Evolutionary conservation across 2,797 vertebrate species (phyloP).

Genomic region (Spinus pinus): DNA sequence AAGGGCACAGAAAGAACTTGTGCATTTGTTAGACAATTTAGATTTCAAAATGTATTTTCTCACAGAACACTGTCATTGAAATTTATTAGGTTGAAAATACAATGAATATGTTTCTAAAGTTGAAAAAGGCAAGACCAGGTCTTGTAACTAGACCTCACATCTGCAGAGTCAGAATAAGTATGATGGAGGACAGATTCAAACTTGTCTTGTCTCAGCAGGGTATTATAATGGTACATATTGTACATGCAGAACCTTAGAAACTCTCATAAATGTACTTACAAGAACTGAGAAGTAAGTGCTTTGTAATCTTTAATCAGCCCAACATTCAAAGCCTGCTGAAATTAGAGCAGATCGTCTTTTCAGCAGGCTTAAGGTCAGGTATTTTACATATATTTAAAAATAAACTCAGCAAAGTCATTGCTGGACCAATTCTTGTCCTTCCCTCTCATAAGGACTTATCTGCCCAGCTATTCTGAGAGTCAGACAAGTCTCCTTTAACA

Average conservation of each 20-base stretch:
- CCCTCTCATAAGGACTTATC: background rate
- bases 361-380: background rate
- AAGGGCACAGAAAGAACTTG: background rate
- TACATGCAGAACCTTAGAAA: background rate
- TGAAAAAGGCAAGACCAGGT: background rate
- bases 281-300: background rate
- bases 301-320: background rate
- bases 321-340: background rate
- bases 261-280: background rate
- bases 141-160: background rate
- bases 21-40: background rate
- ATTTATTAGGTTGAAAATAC: background rate
- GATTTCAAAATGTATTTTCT: conserved; percentile 7
- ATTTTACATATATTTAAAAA: background rate
- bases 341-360: background rate
- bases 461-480: background rate
- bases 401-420: background rate
- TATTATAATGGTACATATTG: background rate
- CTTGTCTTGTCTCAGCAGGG: background rate
- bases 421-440: background rate
- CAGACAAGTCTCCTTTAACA: background rate
- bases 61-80: background rate
- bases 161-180: background rate
- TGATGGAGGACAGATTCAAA: background rate
- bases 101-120: background rate